phyloP scores from a whole-genome alignment of 2,888 invertebrate species.

The Epinotia ramella region DNA sequence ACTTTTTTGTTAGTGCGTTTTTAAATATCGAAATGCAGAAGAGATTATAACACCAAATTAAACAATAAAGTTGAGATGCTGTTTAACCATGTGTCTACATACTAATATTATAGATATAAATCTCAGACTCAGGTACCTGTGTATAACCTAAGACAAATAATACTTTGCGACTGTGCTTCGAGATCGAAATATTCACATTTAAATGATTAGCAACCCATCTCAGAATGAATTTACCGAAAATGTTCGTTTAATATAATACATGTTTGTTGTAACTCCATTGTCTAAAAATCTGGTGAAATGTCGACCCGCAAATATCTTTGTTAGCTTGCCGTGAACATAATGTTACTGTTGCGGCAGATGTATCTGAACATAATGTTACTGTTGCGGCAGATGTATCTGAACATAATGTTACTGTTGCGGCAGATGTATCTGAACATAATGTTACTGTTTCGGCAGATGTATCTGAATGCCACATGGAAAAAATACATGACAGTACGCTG shows the following conservation, averaged over 20 bases:
- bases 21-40: not conserved
- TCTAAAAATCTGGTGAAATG: not conserved
- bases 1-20: not conserved
- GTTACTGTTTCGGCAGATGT: slow-evolving; percentile 17
- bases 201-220: no score
- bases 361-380: slow-evolving; percentile 10
- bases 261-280: not conserved
- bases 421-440: slow-evolving; percentile 20
- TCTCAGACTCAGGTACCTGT: no score
- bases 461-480: not conserved
- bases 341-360: slow-evolving; percentile 17
- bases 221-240: not conserved
- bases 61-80: no score
- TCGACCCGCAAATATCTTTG: slow-evolving; percentile 34
- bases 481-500: no score
- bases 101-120: no score
- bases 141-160: no score
- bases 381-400: slow-evolving; percentile 17
- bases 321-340: slow-evolving; percentile 13
- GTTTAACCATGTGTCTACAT: no score
- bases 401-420: slow-evolving; percentile 15
- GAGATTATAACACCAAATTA: no score
- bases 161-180: no score
- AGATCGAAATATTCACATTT: no score
- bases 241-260: not conserved